Percentiles rank a stretch among this genome's conserved stretches.
These are phyloP conservation scores for Baronia brevicornis DNA, from an alignment of 2,888 invertebrate species.

Conservation along the genomic window DNA sequence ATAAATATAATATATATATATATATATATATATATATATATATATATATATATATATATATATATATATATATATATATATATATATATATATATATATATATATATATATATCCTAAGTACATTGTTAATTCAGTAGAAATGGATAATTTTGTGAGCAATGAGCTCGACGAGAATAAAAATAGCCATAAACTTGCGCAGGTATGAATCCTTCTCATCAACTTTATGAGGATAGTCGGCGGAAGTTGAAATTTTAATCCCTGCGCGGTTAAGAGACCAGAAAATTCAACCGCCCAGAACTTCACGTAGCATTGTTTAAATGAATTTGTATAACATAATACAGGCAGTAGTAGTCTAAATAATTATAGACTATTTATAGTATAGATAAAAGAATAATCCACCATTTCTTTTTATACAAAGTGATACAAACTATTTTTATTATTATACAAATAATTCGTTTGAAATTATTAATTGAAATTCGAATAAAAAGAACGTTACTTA, in stretches of 20 bases:
- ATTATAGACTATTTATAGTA: too few relatives aligned
- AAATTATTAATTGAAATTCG: constrained; percentile 19
- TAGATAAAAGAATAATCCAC: constrained; percentile 34
- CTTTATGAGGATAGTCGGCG: constrained; percentile 55
- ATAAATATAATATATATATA: background rate
- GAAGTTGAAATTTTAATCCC: constrained; percentile 67
- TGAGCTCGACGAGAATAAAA: too few relatives aligned
- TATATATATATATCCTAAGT: too few relatives aligned
- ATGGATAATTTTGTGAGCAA: too few relatives aligned
- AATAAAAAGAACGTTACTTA: too few relatives aligned
- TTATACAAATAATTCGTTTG: background rate
- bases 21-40: background rate
- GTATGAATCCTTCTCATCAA: constrained; percentile 57
- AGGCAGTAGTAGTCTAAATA: too few relatives aligned
- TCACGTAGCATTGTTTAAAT: constrained; percentile 27
- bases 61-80: too few relatives aligned
- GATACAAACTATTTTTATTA: constrained; percentile 7
- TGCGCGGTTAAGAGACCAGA: constrained; percentile 53
- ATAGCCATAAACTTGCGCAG: constrained; percentile 28
- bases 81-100: too few relatives aligned
- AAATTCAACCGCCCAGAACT: constrained; percentile 62
- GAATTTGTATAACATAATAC: too few relatives aligned
- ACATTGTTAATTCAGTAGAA: too few relatives aligned
- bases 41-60: too few relatives aligned
- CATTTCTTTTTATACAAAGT: constrained; percentile 18